Base-by-base conservation (phyloP, 1,140 invertebrate genomes). In the Psilanteris sp. region DNA sequence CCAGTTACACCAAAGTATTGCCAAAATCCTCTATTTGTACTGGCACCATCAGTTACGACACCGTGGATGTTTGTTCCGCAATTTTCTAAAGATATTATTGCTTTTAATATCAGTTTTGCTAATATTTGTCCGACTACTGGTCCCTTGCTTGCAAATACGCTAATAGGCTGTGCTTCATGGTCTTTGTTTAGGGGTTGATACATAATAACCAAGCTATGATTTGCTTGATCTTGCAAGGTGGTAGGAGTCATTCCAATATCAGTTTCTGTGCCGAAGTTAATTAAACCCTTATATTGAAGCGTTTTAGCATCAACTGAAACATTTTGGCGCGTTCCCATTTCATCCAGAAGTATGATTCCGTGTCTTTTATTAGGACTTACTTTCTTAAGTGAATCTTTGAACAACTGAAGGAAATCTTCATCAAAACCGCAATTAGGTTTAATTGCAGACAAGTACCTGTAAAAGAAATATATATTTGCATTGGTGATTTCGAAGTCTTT, bases 251-350 rank as follows among this genome's bases (percentile, higher is more conserved):
- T n/a, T 8, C 0, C 11, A 9, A 0, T 1, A 31, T 6, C 4
- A 11, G 26, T 26, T 13, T 62, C 52, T 24, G 43, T 31, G 6
- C 71, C 71, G 32, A 70, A 75, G 41, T 78, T 57, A 0, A 62
- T 18, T n/a, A 75, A 61, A 10, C 76, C 52, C 52, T 57, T 59
- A 11, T 75, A 75, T 0, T 20, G 29, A 14, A 75, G 41, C 13
- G 37, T 62, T 52, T 29, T 61, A 0, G 54, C 22, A 43, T 67
- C 26, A 5, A 70, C 54, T 14, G 13, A 15, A 11, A 74, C 18
- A 32, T 55, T 77, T 37, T 77, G 44, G 0, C 70, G 15, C 2
- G 44, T 37, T n/a, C 27, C 43, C 26, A 77, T 74, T 62, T 77
- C 70, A 36, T 74, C 61, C 1, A 74, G 6, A 2, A 70, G 18